Conservation (phyloP, 2,888 invertebrate species). For the Cryptops parisi region DNA sequence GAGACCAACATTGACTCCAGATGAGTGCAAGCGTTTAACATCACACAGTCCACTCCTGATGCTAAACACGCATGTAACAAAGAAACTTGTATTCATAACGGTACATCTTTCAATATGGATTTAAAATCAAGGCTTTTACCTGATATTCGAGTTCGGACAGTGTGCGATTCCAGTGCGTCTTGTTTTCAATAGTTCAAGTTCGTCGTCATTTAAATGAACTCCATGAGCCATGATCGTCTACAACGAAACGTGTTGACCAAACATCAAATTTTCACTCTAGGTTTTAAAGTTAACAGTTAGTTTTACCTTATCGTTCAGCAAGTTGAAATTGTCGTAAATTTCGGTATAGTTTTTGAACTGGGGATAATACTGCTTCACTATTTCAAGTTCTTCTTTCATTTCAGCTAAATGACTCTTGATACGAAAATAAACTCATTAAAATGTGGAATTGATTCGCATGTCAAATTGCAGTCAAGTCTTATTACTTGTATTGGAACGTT, state of each 20-base stretch:
- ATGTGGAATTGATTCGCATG: neutral
- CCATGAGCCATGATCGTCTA: constrained; percentile 72
- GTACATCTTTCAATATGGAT: neutral
- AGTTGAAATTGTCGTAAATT: constrained; percentile 56
- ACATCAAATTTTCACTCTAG: too few relatives aligned
- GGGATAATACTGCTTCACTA: constrained; percentile 45
- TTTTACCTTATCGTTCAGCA: constrained; percentile 57
- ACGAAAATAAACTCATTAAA: constrained; percentile 13
- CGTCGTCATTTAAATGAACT: constrained; percentile 53
- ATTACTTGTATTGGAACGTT: constrained; percentile 3
- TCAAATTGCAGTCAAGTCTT: neutral
- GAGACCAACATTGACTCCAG: constrained; percentile 58
- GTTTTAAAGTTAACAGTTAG: neutral
- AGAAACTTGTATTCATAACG: too few relatives aligned
- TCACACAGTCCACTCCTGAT: constrained; percentile 70
- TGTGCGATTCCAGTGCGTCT: constrained; percentile 58
- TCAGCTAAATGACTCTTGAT: constrained; percentile 75
- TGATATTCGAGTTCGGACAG: constrained; percentile 55
- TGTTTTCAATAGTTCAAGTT: constrained; percentile 46
- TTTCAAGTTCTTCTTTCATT: constrained; percentile 52
- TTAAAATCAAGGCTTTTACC: constrained; percentile 38
- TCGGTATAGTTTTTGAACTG: constrained; percentile 48
- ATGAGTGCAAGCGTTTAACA: constrained; percentile 46
- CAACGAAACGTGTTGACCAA: too few relatives aligned
- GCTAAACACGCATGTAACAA: constrained; percentile 39